Conservation (phyloP, 2,888 invertebrate genomes). For the Sericinus montela region DNA sequence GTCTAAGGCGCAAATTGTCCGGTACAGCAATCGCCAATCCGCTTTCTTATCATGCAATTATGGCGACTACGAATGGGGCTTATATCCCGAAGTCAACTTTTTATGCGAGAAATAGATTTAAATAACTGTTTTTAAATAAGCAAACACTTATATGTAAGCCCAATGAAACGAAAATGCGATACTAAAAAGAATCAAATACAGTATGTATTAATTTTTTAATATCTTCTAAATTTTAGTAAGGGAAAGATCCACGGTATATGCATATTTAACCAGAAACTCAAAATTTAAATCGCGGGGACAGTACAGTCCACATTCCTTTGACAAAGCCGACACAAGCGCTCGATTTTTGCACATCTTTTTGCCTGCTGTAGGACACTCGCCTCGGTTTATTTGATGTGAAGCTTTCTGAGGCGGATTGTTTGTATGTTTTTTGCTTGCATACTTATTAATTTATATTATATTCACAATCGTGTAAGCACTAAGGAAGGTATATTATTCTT, state of each 20-base stretch:
- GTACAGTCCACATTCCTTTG: conserved; percentile 63
- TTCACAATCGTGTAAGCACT: conserved; percentile 5
- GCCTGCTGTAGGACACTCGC: conserved; percentile 50
- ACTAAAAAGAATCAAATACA: too few species aligned
- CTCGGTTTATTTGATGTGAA: conserved; percentile 53
- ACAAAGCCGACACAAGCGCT: conserved; percentile 48
- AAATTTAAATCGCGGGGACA: conserved; percentile 35
- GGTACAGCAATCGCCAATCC: too few species aligned
- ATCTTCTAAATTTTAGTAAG: too few species aligned
- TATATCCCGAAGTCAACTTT: too few species aligned
- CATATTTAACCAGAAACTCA: conserved; percentile 13
- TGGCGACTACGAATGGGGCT: too few species aligned
- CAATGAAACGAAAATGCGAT: too few species aligned
- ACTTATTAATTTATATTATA: conserved; percentile 8
- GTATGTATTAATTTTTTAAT: too few species aligned
- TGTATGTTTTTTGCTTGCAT: conserved; percentile 34
- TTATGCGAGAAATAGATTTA: too few species aligned
- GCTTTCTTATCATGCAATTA: too few species aligned
- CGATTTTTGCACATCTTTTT: conserved; percentile 68
- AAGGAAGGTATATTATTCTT: not conserved
- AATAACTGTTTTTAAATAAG: too few species aligned
- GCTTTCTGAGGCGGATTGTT: conserved; percentile 45
- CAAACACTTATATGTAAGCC: too few species aligned
- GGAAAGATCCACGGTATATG: conserved; percentile 12
- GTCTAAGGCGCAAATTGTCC: too few species aligned